Evolutionary conservation across 2,797 vertebrate species (phyloP).

Genomic region (Poeciliopsis paucimaculata): DNA sequence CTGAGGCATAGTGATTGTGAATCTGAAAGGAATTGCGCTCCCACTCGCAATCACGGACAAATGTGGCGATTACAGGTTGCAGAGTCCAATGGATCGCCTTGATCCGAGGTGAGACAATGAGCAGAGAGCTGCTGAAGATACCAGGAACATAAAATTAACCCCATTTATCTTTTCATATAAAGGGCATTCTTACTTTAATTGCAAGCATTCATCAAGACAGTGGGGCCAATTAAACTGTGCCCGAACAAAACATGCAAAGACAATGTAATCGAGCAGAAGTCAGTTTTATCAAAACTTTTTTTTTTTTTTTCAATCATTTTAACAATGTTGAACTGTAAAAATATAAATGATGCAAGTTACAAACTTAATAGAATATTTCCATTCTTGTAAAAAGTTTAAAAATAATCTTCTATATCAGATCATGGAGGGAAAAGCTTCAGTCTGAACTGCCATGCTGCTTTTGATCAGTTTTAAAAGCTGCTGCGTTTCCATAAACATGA

Average conservation of each 20-base stretch:
- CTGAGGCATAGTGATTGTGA: constrained; percentile 46
- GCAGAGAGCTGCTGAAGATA: not conserved
- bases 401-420: not conserved
- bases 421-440: not conserved
- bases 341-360: not conserved
- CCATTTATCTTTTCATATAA: not conserved
- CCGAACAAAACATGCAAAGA: not conserved
- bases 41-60: constrained; percentile 44
- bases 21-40: constrained; percentile 30
- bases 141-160: constrained; percentile 1
- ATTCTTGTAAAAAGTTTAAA: not conserved
- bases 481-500: too few species aligned
- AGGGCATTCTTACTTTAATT: not conserved
- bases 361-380: not conserved
- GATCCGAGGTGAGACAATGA: constrained; percentile 31
- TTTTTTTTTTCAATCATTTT: not conserved
- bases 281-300: not conserved
- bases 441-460: too few species aligned
- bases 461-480: too few species aligned
- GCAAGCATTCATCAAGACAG: not conserved
- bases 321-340: not conserved
- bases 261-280: not conserved
- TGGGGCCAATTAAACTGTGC: not conserved
- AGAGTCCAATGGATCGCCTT: constrained; percentile 10
- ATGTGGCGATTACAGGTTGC: constrained; percentile 50